Evolutionary conservation across 2,797 vertebrate genomes (phyloP), one percentile per base, ranked within the genome.

Genomic region (Heteromormyrus szaboi): DNA sequence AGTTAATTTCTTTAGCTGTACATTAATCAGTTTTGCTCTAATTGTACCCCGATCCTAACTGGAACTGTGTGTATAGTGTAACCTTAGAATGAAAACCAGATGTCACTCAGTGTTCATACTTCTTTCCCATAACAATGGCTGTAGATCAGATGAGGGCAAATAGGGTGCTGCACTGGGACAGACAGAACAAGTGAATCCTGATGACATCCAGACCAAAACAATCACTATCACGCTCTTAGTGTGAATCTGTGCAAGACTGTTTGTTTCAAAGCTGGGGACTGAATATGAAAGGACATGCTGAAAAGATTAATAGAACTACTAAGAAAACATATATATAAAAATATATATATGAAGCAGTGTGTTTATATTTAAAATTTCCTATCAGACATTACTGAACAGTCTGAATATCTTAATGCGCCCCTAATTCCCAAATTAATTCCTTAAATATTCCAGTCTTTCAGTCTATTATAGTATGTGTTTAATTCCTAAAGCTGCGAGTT

Each of bases 161-260:
- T 6, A 76, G 25, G 12, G 84, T 59, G 50, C 68, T 19, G 4
- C 50, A 83, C 12, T 22, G 22, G 51, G 56, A 68, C 68, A 56
- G 86, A 62, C 68, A 56, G 53, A 19, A 53, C 85, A 84, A 48
- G 62, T 59, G 17, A 72, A 48, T 72, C 8, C 22, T 87, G 86
- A 83, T 48, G 72, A 59, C 29, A n/a, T 68, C 68, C 85, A 83
- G 48, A 87, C 89, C 68, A 87, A 81, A 72, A 76, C 51, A 65
- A 33, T 33, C 85, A 22, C 72, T 33, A 50, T 50, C 17, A 87
- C 3, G 4, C 48, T 48, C 85, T 88, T 29, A 0, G 44, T 1
- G 41, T 41, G 51, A 59, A 83, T 84, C 33, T n/a, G 17, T 59
- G 59, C 68, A 33, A 53, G 72, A 6, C 54, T 0, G 2, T 53